Conservation (phyloP, 64 coral and sea anemone species). For the Cladopsammia gracilis region DNA sequence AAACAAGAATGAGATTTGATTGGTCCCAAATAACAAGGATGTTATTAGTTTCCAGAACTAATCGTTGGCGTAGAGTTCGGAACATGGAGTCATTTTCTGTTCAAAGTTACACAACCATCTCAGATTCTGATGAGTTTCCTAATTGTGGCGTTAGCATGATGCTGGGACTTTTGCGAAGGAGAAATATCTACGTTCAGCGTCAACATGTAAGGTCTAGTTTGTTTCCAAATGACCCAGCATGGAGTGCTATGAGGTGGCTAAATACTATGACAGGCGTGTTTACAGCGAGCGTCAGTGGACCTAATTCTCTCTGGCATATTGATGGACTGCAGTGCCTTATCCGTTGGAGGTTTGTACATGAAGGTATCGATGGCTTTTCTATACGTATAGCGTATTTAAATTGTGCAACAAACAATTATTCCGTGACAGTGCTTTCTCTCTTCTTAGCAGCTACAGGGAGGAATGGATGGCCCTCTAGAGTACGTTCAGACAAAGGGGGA, state of each 20-base stretch:
- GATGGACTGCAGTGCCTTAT: conserved; percentile 5
- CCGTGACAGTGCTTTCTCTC: background rate
- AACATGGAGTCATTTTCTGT: background rate
- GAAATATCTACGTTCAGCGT: background rate
- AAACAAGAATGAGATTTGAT: background rate
- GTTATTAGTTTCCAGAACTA: background rate
- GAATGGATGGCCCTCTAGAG: background rate
- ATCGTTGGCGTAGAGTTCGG: conserved; percentile 13
- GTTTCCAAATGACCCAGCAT: background rate
- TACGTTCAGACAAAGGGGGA: background rate
- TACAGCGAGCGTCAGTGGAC: background rate
- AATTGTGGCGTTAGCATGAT: background rate
- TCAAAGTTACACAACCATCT: background rate
- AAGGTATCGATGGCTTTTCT: background rate
- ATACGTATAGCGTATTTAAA: background rate
- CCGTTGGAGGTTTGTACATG: background rate
- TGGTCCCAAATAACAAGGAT: background rate
- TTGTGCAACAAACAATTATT: background rate
- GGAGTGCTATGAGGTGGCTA: background rate
- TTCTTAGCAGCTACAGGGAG: background rate
- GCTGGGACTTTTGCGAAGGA: background rate
- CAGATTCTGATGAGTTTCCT: background rate
- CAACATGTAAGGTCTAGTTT: background rate
- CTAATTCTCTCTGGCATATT: conserved; percentile 12
- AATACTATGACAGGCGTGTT: background rate